Evolutionary conservation across 1,140 invertebrate species (phyloP).

Genomic region (Halesus radiatus): DNA sequence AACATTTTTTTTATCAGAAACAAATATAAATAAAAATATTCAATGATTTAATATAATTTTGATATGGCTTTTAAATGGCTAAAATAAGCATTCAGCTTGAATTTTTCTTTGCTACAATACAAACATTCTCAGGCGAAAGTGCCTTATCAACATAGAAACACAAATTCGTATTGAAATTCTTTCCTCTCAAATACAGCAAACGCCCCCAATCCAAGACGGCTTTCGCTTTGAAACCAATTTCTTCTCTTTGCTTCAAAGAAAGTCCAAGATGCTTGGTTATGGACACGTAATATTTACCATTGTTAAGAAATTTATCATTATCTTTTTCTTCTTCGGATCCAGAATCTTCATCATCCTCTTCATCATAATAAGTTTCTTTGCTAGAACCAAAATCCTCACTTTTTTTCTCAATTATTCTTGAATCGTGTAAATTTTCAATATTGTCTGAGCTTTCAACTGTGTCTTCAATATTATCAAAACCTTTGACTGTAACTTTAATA

Average conservation of each 20-base stretch:
- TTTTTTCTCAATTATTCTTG: too few species aligned
- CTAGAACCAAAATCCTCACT: too few species aligned
- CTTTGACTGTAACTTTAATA: too few species aligned
- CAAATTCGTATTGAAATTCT: constrained; percentile 74
- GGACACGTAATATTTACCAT: not conserved
- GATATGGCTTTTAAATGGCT: not conserved
- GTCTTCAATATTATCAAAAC: too few species aligned
- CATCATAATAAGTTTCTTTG: not conserved
- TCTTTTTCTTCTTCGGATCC: not conserved
- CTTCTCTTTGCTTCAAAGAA: constrained; percentile 70
- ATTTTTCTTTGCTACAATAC: constrained; percentile 74
- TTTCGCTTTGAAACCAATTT: constrained; percentile 81
- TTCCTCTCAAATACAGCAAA: constrained; percentile 72
- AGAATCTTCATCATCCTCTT: not conserved
- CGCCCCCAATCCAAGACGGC: constrained; percentile 82
- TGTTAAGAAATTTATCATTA: not conserved
- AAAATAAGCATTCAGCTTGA: too few species aligned
- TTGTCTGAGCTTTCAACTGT: too few species aligned
- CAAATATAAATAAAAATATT: not conserved
- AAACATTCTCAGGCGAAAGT: constrained; percentile 84
- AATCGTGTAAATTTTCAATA: too few species aligned
- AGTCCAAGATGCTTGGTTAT: constrained; percentile 59
- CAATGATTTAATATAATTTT: not conserved
- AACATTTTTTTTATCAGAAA: too few species aligned
- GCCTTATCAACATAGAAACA: constrained; percentile 75